Evolutionary conservation across 2,113 vertebrate species (phyloP), one percentile per base, ranked within the genome.

Genomic region (Ciconia boyciana): DNA sequence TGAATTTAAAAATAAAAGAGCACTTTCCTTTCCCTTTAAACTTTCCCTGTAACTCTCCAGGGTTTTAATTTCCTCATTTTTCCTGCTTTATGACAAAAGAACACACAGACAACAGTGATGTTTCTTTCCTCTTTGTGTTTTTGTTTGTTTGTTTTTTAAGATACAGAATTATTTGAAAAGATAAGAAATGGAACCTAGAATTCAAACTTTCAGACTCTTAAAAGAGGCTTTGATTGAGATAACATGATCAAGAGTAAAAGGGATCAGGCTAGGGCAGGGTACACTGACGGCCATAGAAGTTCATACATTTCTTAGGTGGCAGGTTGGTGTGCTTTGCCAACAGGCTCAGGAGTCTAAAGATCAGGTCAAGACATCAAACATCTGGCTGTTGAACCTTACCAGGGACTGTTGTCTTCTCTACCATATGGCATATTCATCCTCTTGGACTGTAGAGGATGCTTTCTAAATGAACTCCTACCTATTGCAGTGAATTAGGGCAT

Each of bases 1-100:
- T 78, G 6, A 97, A 96, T 94, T 96, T 81, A 69, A 96, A 96
- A 93, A 91, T 55, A 95, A 94, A 87, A 92, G 25, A 21, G 7
- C 44, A 83, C 17, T 95, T 90, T 43, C 51, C 46, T 83, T 88
- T 93, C 34, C 36, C 28, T 90, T 87, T 54, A 90, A 96, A 94
- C 43, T 54, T 57, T 28, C 52, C 49, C 75, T 95, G 36, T n/a
- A 88, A 49, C 18, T 70, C 64, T 28, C 25, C 15, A 51, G 32
- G 62, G 48, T 43, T 69, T 84, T 41, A 61, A 61, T 96, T 92
- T 93, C 89, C 44, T 91, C 26, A 55, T 52, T 96, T 95, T 76
- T 46, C 14, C 52, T 70, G 32, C 24, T 69, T 58, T 82, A 52
- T 31, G 26, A n/a, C 10, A 70, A 66, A 82, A 72, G 22, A 87